These are phyloP conservation scores for Saturnia japonica DNA, from an alignment of 2,888 invertebrate genomes.

Conservation along the genomic window DNA sequence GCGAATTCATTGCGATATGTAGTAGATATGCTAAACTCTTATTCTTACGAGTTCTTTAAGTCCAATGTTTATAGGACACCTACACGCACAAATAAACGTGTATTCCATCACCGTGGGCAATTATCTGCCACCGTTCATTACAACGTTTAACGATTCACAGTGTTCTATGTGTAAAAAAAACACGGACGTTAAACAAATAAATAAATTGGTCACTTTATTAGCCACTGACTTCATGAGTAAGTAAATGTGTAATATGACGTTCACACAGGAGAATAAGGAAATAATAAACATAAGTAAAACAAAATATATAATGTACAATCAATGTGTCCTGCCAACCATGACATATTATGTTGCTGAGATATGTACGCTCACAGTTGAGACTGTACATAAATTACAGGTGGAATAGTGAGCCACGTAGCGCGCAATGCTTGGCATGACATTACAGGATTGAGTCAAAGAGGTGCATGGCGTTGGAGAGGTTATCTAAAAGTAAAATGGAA, in stretches of 20 bases:
- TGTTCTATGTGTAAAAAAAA: background rate
- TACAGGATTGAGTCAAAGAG: no score
- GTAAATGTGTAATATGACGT: background rate
- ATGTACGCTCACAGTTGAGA: no score
- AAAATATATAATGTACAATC: no score
- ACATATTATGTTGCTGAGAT: no score
- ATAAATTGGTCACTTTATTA: conserved; percentile 6
- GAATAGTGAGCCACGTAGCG: no score
- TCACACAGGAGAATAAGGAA: background rate
- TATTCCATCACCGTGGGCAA: conserved; percentile 6
- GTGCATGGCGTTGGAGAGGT: no score
- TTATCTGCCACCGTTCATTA: conserved; percentile 10
- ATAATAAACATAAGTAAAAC: background rate
- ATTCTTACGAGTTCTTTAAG: background rate
- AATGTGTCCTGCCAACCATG: no score
- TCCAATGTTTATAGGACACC: background rate
- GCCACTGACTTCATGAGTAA: background rate
- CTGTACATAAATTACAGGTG: no score
- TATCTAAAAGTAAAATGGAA: no score
- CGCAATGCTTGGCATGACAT: no score
- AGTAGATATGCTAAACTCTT: background rate
- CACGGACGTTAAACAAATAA: background rate
- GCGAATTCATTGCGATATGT: background rate
- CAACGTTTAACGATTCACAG: conserved; percentile 5
- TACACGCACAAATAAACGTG: background rate